A percentile compares a stretch with the other conserved stretches of the same genome.
These are phyloP conservation scores for Salpingus planirostris DNA, from an alignment of 2,888 invertebrate genomes.

Conservation along the genomic window DNA sequence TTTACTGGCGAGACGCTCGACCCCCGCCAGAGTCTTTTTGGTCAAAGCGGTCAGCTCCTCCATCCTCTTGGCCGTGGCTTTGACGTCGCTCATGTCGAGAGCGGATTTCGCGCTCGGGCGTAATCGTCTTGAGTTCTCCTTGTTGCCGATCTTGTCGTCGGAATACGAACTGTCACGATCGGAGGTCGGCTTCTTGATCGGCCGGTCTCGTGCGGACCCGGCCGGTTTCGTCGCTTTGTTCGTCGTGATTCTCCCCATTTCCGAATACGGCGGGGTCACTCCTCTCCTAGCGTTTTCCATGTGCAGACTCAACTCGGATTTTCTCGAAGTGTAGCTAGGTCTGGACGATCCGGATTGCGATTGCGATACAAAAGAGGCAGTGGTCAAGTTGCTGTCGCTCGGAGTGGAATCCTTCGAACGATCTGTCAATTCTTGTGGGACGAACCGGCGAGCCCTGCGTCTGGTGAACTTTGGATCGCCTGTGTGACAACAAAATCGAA, in stretches of 20 bases:
- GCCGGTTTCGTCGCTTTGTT: constrained; percentile 5
- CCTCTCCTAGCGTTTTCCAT: constrained; percentile 40
- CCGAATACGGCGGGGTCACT: constrained; percentile 26
- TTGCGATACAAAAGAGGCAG: too few species aligned
- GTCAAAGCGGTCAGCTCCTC: constrained; percentile 57
- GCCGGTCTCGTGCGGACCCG: too few species aligned
- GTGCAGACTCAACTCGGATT: constrained; percentile 37
- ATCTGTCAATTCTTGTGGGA: too few species aligned
- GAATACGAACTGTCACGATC: constrained; percentile 3
- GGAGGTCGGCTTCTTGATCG: constrained; percentile 6
- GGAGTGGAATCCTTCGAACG: too few species aligned
- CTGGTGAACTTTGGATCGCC: too few species aligned
- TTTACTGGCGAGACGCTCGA: constrained; percentile 50
- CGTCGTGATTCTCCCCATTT: constrained; percentile 25
- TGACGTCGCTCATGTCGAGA: not conserved
- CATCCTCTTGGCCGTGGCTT: constrained; percentile 47
- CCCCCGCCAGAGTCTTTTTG: constrained; percentile 57
- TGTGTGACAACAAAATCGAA: too few species aligned
- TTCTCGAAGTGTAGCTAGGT: too few species aligned
- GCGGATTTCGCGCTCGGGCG: too few species aligned
- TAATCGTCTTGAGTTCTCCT: too few species aligned
- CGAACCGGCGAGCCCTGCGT: too few species aligned
- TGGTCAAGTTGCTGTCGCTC: too few species aligned
- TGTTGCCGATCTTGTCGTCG: constrained; percentile 1
- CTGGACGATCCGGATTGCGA: too few species aligned